Conservation (phyloP, 2,113 vertebrate genomes). For the Oostethus manadensis region DNA sequence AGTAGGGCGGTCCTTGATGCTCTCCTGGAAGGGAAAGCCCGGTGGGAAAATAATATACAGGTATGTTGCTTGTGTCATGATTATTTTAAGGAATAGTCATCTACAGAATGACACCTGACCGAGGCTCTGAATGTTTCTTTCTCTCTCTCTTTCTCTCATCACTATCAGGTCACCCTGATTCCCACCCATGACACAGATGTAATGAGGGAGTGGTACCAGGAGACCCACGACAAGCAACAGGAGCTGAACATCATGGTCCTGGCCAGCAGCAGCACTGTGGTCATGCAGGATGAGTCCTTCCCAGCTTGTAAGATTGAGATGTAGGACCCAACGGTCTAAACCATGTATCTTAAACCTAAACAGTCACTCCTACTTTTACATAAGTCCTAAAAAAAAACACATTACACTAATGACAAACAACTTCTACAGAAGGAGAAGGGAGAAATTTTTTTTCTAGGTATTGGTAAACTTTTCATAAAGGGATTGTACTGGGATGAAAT, state of each 20-base stretch:
- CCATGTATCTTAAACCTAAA: slow-evolving; percentile 43
- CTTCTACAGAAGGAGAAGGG: not conserved
- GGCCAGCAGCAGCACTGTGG: slow-evolving; percentile 97
- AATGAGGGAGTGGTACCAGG: slow-evolving; percentile 98
- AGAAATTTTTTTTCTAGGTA: not conserved
- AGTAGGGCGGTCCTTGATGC: slow-evolving; percentile 88
- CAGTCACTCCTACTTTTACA: slow-evolving; percentile 15
- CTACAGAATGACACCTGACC: too few relatives aligned
- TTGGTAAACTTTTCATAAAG: too few relatives aligned
- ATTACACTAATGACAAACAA: not conserved
- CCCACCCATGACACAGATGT: slow-evolving; percentile 97
- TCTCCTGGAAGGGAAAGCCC: slow-evolving; percentile 89
- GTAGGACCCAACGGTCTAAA: slow-evolving; percentile 55
- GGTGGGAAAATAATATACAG: slow-evolving; percentile 92
- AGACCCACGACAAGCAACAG: slow-evolving; percentile 95
- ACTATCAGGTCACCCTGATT: slow-evolving; percentile 87
- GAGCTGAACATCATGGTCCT: slow-evolving; percentile 98
- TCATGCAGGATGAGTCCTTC: slow-evolving; percentile 99
- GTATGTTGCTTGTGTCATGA: slow-evolving; percentile 56
- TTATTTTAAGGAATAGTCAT: too few relatives aligned
- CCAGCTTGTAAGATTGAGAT: slow-evolving; percentile 97
- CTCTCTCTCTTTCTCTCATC: slow-evolving; percentile 24
- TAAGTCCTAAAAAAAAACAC: not conserved
- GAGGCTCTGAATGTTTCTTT: not conserved
- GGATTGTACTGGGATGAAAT: too few relatives aligned